Conservation (phyloP, 1,140 invertebrate genomes). For the Halesus radiatus region DNA sequence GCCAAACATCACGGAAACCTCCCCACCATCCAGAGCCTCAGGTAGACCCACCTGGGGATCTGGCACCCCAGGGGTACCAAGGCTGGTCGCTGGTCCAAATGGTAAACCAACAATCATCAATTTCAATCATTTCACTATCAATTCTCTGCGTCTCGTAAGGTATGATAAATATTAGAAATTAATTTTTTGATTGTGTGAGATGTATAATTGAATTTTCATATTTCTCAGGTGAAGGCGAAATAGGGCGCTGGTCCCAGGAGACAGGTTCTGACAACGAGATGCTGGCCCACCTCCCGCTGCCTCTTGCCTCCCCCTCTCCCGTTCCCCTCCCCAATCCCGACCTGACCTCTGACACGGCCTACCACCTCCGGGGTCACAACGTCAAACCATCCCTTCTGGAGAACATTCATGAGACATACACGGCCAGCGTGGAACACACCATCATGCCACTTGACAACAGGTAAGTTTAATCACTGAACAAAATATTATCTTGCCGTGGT, state of each 20-base stretch:
- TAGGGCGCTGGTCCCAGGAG: slow-evolving; percentile 83
- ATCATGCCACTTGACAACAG: slow-evolving; percentile 69
- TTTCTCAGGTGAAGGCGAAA: slow-evolving; percentile 68
- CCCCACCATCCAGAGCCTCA: slow-evolving; percentile 66
- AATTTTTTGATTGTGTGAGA: no score
- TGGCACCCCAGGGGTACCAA: slow-evolving; percentile 22
- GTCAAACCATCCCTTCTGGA: slow-evolving; percentile 73
- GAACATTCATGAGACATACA: slow-evolving; percentile 70
- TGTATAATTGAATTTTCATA: neutral
- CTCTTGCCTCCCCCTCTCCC: slow-evolving; percentile 76
- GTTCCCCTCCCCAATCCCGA: slow-evolving; percentile 83
- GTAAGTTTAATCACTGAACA: slow-evolving; percentile 49
- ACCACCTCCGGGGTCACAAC: slow-evolving; percentile 68
- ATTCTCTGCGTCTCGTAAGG: neutral
- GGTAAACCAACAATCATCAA: neutral
- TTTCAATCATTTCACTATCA: no score
- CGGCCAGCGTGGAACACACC: slow-evolving; percentile 66
- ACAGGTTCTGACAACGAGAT: slow-evolving; percentile 83
- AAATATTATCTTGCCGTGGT: no score
- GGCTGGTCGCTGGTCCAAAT: slow-evolving; percentile 5
- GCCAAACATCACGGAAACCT: slow-evolving; percentile 82
- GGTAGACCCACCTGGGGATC: slow-evolving; percentile 63
- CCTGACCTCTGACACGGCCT: slow-evolving; percentile 74
- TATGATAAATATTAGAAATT: neutral
- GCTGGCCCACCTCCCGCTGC: slow-evolving; percentile 67